These are phyloP conservation scores for Sula dactylatra DNA, from an alignment of 2,113 vertebrate genomes.

Conservation along the genomic window DNA sequence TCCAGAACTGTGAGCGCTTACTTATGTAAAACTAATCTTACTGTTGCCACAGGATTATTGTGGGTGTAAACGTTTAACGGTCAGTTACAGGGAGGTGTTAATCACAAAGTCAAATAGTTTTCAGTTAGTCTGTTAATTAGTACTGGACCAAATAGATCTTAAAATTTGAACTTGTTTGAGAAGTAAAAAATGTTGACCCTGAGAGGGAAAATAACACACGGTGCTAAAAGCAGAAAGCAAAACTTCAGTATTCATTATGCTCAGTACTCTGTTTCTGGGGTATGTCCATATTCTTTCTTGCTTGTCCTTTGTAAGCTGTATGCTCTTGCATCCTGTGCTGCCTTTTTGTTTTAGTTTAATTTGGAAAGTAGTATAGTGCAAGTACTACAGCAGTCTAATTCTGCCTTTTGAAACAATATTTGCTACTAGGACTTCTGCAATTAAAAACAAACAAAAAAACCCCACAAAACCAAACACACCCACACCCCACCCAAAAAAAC, in stretches of 20 bases:
- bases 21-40: neutral
- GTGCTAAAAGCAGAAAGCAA: neutral
- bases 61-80: neutral
- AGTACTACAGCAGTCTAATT: neutral
- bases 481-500: neutral
- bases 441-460: neutral
- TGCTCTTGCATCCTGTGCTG: neutral
- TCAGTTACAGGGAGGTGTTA: neutral
- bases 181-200: neutral
- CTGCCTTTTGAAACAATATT: neutral
- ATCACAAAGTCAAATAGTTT: neutral
- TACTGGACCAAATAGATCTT: neutral
- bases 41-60: neutral
- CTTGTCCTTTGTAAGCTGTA: neutral
- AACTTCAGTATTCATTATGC: neutral
- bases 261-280: neutral
- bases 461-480: neutral
- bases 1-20: neutral
- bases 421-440: neutral
- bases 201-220: neutral
- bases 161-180: neutral
- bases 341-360: neutral
- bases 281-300: neutral
- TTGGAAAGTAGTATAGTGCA: neutral
- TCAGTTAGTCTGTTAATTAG: neutral